A percentile compares a stretch with the other conserved stretches of the same genome.
These are phyloP conservation scores for Garrulus glandarius DNA, from an alignment of 2,797 vertebrate genomes.

Conservation along the genomic window DNA sequence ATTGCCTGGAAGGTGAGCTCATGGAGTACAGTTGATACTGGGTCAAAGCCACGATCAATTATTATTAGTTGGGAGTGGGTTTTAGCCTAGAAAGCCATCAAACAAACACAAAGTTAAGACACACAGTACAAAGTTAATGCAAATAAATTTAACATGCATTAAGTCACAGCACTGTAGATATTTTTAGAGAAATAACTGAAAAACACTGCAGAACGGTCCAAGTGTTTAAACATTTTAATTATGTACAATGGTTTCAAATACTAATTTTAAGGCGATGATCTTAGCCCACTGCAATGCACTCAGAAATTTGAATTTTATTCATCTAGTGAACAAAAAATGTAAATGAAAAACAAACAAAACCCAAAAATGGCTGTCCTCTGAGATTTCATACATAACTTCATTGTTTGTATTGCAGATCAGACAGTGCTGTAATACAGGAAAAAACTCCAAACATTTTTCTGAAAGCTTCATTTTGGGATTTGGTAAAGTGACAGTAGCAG, in stretches of 20 bases:
- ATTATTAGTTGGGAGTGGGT: slow-evolving; percentile 94
- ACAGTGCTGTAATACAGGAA: not conserved
- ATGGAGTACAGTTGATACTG: slow-evolving; percentile 92
- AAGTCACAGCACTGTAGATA: not conserved
- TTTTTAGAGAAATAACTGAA: not conserved
- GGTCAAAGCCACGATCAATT: slow-evolving; percentile 92
- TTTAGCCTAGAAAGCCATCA: slow-evolving; percentile 84
- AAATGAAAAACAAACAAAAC: not conserved
- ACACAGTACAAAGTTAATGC: not conserved
- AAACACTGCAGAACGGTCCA: not conserved
- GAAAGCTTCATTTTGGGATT: not conserved
- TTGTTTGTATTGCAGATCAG: not conserved
- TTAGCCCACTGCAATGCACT: not conserved
- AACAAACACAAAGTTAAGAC: not conserved
- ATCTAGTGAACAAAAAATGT: not conserved
- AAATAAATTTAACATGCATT: no score
- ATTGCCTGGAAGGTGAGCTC: slow-evolving; percentile 99
- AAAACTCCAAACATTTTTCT: not conserved
- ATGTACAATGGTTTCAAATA: not conserved
- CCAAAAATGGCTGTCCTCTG: not conserved
- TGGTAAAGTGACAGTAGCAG: not conserved
- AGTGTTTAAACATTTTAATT: not conserved
- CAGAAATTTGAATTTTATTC: not conserved
- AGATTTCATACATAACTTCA: not conserved
- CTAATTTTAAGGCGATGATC: not conserved